A percentile compares a stretch with the other conserved stretches of the same genome.
Evolutionary conservation across 2,888 invertebrate species (phyloP).

Genomic region (Ecdyonurus torrentis): DNA sequence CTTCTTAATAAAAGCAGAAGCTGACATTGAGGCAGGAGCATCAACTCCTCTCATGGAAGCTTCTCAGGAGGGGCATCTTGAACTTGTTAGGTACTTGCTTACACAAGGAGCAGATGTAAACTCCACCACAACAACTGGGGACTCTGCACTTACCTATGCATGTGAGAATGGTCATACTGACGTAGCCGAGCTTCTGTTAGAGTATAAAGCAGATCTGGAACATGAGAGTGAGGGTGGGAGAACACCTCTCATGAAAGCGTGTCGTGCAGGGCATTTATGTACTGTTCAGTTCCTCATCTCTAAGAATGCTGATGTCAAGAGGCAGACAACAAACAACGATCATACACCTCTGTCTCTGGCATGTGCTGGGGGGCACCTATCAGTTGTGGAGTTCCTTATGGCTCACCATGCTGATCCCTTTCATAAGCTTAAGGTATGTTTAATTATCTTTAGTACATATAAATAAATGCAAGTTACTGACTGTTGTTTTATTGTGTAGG

Average conservation of each 20-base stretch:
- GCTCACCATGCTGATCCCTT: constrained; percentile 87
- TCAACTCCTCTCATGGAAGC: constrained; percentile 98
- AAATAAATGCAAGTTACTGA: not conserved
- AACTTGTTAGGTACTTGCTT: constrained; percentile 67
- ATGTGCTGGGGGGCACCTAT: constrained; percentile 88
- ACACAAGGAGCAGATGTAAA: constrained; percentile 79
- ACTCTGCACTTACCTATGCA: constrained; percentile 92
- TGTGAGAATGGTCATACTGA: constrained; percentile 98
- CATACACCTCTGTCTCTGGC: constrained; percentile 94
- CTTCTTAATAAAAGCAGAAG: constrained; percentile 87
- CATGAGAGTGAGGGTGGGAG: constrained; percentile 94
- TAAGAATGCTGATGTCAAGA: constrained; percentile 71
- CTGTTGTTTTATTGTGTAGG: constrained; percentile 30
- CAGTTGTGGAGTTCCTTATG: constrained; percentile 82
- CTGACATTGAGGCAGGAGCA: constrained; percentile 85
- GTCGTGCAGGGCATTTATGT: constrained; percentile 87
- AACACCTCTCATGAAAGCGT: constrained; percentile 97
- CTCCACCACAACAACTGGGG: constrained; percentile 87
- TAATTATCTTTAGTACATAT: not conserved
- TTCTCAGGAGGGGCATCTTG: constrained; percentile 92
- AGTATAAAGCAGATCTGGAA: constrained; percentile 81
- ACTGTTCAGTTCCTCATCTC: constrained; percentile 91
- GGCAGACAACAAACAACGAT: constrained; percentile 85
- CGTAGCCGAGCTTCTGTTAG: constrained; percentile 81
- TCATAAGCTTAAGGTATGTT: constrained; percentile 71